Conservation (phyloP, 53 echinoderm and acorn worm species). For the Actinopyga echinites region DNA sequence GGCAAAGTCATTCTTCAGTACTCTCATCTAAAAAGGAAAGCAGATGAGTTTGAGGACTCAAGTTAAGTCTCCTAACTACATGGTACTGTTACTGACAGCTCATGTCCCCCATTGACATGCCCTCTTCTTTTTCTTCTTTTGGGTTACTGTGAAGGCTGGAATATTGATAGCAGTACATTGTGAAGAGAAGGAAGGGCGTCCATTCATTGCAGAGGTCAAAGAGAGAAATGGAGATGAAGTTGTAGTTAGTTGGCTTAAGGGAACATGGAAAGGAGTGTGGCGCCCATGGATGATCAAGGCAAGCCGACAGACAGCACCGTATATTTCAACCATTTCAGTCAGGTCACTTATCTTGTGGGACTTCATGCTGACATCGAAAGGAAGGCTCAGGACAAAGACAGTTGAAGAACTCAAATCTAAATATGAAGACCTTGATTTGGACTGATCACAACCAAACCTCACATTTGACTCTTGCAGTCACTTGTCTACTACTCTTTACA, state of each 20-base stretch:
- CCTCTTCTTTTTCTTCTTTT: too few relatives aligned
- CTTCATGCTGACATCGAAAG: background rate
- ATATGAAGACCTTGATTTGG: background rate
- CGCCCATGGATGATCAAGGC: background rate
- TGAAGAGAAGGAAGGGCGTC: too few relatives aligned
- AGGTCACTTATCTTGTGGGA: constrained; percentile 10
- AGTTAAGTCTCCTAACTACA: too few relatives aligned
- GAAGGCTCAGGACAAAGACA: background rate
- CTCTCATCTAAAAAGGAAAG: constrained; percentile 74
- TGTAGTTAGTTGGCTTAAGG: background rate
- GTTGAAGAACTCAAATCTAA: background rate
- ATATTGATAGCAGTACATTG: too few relatives aligned
- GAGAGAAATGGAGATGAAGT: background rate
- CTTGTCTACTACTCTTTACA: too few relatives aligned
- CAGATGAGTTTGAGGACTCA: too few relatives aligned
- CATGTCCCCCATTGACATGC: too few relatives aligned
- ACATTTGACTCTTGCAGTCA: too few relatives aligned
- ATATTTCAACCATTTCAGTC: background rate
- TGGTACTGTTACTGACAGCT: too few relatives aligned
- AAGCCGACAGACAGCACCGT: background rate
- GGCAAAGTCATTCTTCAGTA: constrained; percentile 99
- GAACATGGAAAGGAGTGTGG: background rate
- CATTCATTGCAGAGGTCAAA: too few relatives aligned
- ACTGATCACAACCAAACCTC: too few relatives aligned
- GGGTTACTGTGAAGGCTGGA: too few relatives aligned